Evolutionary conservation across 2,888 invertebrate species (phyloP).

Genomic region (Asteroscopus sphinx): DNA sequence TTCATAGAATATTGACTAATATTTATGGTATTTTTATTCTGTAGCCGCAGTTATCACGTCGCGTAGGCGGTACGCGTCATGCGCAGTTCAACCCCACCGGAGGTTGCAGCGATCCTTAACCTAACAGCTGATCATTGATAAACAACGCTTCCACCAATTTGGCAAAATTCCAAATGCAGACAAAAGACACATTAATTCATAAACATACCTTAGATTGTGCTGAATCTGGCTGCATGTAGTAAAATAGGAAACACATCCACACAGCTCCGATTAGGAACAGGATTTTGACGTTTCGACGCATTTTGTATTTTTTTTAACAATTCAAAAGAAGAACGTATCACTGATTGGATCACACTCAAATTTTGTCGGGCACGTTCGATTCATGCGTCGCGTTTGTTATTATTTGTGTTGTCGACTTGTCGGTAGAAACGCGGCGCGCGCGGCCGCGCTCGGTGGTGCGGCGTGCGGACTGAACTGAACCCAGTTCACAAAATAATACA

Average conservation of each 20-base stretch:
- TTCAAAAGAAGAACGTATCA: constrained; percentile 53
- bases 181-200: constrained; percentile 27
- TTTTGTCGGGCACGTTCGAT: constrained; percentile 52
- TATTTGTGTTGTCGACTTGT: constrained; percentile 59
- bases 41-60: constrained; percentile 68
- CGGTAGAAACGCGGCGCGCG: constrained; percentile 84
- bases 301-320: constrained; percentile 59
- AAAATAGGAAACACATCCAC: constrained; percentile 85
- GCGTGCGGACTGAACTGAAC: constrained; percentile 82
- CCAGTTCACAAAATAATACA: constrained; percentile 62
- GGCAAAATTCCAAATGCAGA: constrained; percentile 33
- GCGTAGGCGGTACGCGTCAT: constrained; percentile 72
- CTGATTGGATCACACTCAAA: constrained; percentile 55
- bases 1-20: constrained; percentile 19
- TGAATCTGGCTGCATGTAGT: constrained; percentile 85
- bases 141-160: constrained; percentile 55
- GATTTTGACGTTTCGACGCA: constrained; percentile 86
- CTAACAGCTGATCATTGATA: constrained; percentile 75
- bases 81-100: constrained; percentile 73
- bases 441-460: constrained; percentile 85
- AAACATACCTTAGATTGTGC: constrained; percentile 78
- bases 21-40: constrained; percentile 35
- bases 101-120: constrained; percentile 62
- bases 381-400: constrained; percentile 66
- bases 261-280: constrained; percentile 80